A percentile compares a stretch with the other conserved stretches of the same genome.
Conservation (phyloP, 2,888 invertebrate species). For the Bruchidius siliquastri region DNA sequence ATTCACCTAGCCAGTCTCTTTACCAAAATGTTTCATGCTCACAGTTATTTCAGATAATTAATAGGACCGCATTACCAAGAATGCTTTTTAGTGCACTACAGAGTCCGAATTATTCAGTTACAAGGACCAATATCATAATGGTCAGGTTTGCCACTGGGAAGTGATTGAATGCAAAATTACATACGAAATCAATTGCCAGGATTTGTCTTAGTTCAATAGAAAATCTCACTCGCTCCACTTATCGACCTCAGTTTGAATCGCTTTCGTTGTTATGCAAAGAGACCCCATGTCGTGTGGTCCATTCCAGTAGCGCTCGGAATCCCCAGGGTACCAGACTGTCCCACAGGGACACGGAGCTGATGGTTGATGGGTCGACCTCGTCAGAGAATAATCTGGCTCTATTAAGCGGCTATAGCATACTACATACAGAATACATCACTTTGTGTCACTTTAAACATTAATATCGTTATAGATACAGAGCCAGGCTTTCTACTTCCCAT, state of each 20-base stretch:
- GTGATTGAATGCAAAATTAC: too few relatives aligned
- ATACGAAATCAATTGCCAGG: too few relatives aligned
- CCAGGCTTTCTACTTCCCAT: too few relatives aligned
- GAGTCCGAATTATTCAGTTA: too few relatives aligned
- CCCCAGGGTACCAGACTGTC: neutral
- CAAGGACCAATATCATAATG: too few relatives aligned
- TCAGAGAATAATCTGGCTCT: neutral
- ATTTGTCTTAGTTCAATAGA: neutral
- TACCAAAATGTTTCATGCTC: too few relatives aligned
- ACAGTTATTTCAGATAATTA: too few relatives aligned
- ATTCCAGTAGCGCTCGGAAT: neutral
- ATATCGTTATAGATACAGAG: neutral
- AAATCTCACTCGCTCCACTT: neutral
- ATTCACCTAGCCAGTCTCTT: too few relatives aligned
- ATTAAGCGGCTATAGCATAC: neutral
- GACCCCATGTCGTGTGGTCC: neutral
- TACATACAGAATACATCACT: neutral
- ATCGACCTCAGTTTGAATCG: neutral
- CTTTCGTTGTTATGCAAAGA: neutral
- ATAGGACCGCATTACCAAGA: too few relatives aligned
- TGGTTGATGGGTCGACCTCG: neutral
- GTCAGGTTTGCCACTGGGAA: too few relatives aligned
- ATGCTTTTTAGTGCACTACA: too few relatives aligned
- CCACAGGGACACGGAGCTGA: neutral
- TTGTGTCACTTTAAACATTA: neutral